phyloP scores from a whole-genome alignment of 2,888 invertebrate genomes.

The Acleris laterana region DNA sequence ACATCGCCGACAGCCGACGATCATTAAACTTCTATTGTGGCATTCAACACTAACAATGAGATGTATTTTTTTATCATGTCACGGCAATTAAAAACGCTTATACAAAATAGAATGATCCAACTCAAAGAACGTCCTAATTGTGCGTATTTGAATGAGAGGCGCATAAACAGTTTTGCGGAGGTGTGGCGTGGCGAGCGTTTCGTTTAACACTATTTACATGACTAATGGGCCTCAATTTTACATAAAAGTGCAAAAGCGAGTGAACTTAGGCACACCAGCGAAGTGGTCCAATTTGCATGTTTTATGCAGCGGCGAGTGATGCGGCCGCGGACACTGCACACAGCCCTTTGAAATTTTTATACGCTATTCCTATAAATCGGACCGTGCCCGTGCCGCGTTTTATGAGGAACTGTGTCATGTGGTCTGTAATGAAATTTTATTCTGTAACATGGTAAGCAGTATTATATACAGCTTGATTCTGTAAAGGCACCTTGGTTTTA shows the following conservation, averaged over 20 bases:
- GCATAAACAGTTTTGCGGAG: conserved; percentile 41
- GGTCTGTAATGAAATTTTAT: conserved; percentile 46
- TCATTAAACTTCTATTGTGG: conserved; percentile 71
- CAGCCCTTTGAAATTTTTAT: conserved; percentile 78
- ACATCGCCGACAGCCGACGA: conserved; percentile 65
- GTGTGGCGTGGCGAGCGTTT: conserved; percentile 55
- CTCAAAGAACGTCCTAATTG: conserved; percentile 30
- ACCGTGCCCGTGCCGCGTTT: conserved; percentile 66
- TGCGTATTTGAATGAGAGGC: conserved; percentile 20
- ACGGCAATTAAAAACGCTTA: conserved; percentile 56
- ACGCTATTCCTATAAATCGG: conserved; percentile 79
- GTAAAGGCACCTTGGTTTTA: too few relatives aligned
- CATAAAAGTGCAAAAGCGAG: conserved; percentile 81
- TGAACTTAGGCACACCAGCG: conserved; percentile 73
- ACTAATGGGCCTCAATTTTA: conserved; percentile 76
- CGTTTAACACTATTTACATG: conserved; percentile 79
- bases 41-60: conserved; percentile 66
- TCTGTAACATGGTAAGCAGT: too few relatives aligned
- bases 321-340: conserved; percentile 65
- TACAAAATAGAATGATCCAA: conserved; percentile 36
- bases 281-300: conserved; percentile 83
- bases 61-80: conserved; percentile 54
- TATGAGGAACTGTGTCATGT: conserved; percentile 64
- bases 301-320: conserved; percentile 78
- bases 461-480: too few relatives aligned